Evolutionary conservation across 2,797 vertebrate genomes (phyloP), one percentile per base, ranked within the genome.

Genomic region (Anolis apletophallus): DNA sequence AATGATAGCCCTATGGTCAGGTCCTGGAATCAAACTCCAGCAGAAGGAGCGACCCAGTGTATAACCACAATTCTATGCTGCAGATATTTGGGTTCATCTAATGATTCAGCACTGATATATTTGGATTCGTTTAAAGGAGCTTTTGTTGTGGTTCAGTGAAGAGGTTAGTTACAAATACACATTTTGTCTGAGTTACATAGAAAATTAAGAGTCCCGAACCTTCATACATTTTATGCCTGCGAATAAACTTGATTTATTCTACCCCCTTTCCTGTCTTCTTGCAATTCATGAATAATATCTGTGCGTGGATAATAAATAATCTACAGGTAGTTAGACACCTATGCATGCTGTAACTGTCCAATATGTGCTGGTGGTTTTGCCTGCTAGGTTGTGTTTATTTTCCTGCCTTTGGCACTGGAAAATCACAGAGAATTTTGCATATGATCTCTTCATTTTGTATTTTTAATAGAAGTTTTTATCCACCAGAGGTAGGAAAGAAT

Each of bases 391-490:
- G 12, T 90, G 91, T 90, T 85, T 87, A 80, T 81, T 92, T 87
- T 91, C 84, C 78, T 88, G 81, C 80, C 88, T 91, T 64, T 54
- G 54, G 50, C 10, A 17, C 74, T 93, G 74, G 93, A 85, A 91
- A 89, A 34, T n/a, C 90, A 92, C 88, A 78, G 88, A 90, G 93
- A 94, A 93, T 91, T 85, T 78, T 89, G 88, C 86, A 88, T 85
- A 93, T 85, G 80, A 61, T 67, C 88, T 79, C 85, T 88, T 91
- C 91, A 91, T 93, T 92, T 71, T 86, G 91, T 5, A 84, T 94
- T 89, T 88, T 89, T 87, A 40, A 77, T 64, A 83, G 64, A n/a
- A 55, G 19, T 84, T 82, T 91, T 94, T 80, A 26, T 86, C 68
- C 92, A 84, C 89, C 9, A 2, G 61, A 92, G 71, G 21, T 69